These are phyloP conservation scores for mouse (Mus musculus) DNA, from an alignment of 2,113 vertebrate genomes.

Conservation along the genomic window GRCm39 chr7:98112001-98112500, in stretches of 20 bases:
- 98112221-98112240: background rate
- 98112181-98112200: background rate
- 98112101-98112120: too few species aligned
- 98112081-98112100: background rate
- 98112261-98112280: background rate
- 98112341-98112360: rapidly evolving
- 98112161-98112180: background rate
- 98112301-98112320: background rate
- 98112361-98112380: background rate
- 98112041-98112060: background rate
- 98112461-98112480: background rate
- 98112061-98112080: background rate
- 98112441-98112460: background rate
- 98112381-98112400: background rate
- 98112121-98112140: background rate
- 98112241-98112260: background rate
- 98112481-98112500: background rate
- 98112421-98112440: background rate
- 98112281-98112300: background rate
- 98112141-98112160: background rate
- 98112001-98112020: background rate
- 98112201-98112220: background rate
- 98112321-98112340: background rate
- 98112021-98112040: background rate
- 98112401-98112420: background rate